Evolutionary conservation across 2,888 invertebrate species (phyloP).

Genomic region (Limnephilus marmoratus): DNA sequence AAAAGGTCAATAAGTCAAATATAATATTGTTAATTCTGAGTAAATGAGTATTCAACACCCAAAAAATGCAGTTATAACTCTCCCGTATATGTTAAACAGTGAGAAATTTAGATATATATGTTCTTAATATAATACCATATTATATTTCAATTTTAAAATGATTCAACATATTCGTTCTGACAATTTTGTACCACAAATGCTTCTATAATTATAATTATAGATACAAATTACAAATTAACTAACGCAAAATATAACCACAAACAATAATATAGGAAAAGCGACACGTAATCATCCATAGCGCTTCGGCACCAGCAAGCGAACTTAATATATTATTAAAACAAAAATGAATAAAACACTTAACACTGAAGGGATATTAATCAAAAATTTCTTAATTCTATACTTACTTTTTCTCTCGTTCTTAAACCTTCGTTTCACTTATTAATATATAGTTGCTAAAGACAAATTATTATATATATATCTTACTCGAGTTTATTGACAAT

Average conservation of each 20-base stretch:
- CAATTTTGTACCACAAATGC: slow-evolving; percentile 13
- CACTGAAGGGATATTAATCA: slow-evolving; percentile 10
- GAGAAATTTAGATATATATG: background rate
- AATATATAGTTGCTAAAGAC: slow-evolving; percentile 10
- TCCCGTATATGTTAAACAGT: too few relatives aligned
- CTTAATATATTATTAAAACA: background rate
- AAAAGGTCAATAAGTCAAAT: too few relatives aligned
- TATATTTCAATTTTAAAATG: background rate
- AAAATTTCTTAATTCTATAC: slow-evolving; percentile 23
- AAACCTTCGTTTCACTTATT: slow-evolving; percentile 23
- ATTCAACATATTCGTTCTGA: background rate
- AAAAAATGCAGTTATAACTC: too few relatives aligned
- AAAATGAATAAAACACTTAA: slow-evolving; percentile 30
- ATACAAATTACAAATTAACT: slow-evolving; percentile 15
- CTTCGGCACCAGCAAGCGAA: slow-evolving; percentile 18
- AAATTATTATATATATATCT: background rate
- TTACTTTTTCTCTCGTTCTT: background rate
- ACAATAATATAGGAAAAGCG: slow-evolving; percentile 32
- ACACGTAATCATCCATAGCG: slow-evolving; percentile 21
- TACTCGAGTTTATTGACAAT: background rate
- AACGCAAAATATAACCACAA: slow-evolving; percentile 10
- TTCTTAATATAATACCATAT: background rate
- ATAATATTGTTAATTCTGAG: too few relatives aligned
- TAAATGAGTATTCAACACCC: too few relatives aligned
- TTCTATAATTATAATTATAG: slow-evolving; percentile 24